These are phyloP conservation scores for Arvicanthis niloticus DNA, from an alignment of 2,113 vertebrate species.

Conservation along the genomic window DNA sequence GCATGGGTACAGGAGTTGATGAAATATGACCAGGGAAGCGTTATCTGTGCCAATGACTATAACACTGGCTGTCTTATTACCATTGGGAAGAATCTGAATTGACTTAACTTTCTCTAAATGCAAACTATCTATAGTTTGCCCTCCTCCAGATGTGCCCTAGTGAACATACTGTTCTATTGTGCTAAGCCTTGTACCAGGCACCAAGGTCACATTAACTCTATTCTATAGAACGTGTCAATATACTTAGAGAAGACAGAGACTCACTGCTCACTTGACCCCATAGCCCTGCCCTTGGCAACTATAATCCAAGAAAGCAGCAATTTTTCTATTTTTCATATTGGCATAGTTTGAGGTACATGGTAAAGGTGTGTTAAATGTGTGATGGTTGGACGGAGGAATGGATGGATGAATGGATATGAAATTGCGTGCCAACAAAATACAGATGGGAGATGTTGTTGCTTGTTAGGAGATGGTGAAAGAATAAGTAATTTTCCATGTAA, in stretches of 20 bases:
- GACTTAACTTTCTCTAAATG: constrained; percentile 11
- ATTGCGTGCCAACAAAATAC: constrained; percentile 1
- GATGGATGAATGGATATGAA: not conserved
- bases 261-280: not conserved
- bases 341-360: not conserved
- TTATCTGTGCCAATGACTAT: constrained; percentile 24
- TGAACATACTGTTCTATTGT: not conserved
- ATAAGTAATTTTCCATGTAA: not conserved
- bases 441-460: not conserved
- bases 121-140: not conserved
- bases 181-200: not conserved
- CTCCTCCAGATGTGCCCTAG: not conserved
- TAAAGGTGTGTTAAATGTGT: not conserved
- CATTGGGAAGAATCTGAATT: constrained; percentile 39
- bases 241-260: not conserved
- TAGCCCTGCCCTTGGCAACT: not conserved
- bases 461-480: not conserved
- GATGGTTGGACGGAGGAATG: not conserved
- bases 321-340: not conserved
- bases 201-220: not conserved
- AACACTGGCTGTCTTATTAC: constrained; percentile 37
- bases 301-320: not conserved
- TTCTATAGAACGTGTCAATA: not conserved
- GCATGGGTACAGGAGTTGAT: constrained; percentile 29
- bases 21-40: constrained; percentile 27